Base-by-base conservation (phyloP, 2,797 vertebrate species). In the Typhlichthys subterraneus region DNA sequence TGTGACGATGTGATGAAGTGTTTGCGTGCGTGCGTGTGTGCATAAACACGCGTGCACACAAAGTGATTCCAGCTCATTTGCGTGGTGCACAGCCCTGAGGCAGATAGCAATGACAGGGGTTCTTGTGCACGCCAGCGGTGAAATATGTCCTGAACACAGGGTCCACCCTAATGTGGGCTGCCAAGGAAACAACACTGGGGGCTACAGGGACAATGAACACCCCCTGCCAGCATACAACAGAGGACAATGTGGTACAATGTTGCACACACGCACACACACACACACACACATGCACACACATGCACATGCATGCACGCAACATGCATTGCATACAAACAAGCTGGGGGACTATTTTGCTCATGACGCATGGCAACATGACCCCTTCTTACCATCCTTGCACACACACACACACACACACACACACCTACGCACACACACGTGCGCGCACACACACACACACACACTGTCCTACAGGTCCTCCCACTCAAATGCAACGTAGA, bases 21-120 rank as follows among this genome's bases (percentile, higher is more conserved):
- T 59, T 17, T 67, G 56, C 38, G 12, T 50, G 9, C 23, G 31
- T 65, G 15, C 31, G 51, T 19, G 51, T 12, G 12, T 33, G 48
- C 14, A 15, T 8, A 15, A 13, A 6, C 49, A 14, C 4, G 13
- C 7, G 14, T 15, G 14, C 49, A 17, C 13, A 14, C 6, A 4
- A 48, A 46, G 8, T 15, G 29, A 45, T 59, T 59, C 51, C 52
- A 68, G 61, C 53, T 49, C 65, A 65, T 63, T 74, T 56, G 1
- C 45, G 8, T 77, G 57, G 68, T 75, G 70, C 29, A 12, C 23
- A 73, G 69, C 74, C 71, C n/a, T 0, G 29, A 45, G 71, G 46
- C 61, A 61, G 57, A 69, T 67, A 67, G 45, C 46, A 51, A 57
- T 13, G 57, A 63, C 31, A 57, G 58, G 57, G 64, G 59, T 50